Evolutionary conservation across 2,888 invertebrate species (phyloP), one percentile per base, ranked within the genome.

Genomic region (Troglohyphantes excavatus): DNA sequence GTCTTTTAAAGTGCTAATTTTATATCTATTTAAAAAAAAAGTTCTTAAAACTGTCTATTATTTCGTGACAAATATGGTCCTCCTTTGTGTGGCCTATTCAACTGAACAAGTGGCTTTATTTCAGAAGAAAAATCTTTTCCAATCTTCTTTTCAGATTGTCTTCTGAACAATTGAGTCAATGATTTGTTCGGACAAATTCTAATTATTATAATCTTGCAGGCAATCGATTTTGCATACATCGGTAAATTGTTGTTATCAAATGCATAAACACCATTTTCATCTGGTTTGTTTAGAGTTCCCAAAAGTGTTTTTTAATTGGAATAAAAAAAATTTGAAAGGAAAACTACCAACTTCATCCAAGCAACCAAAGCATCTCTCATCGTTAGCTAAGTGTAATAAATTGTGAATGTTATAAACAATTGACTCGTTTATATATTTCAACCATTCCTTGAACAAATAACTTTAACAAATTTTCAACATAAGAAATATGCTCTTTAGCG

Each of bases 331-430:
- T 65, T 78, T 65, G 29, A 65, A 78, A 6, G 65, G 78, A 39
- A 78, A 78, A 17, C 65, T 61, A 39, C 78, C 65, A 13, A 78
- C 61, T 2, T 43, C 21, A 43, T 78, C 65, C 7, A 78, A 65
- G 21, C 65, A 43, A 0, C 78, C 65, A 65, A 65, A 65, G 0
- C 17, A 1, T 11, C 78, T 33, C 0, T 23, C 78, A 78, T 78
- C 78, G n/a, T 78, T 21, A 43, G 65, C 65, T 17, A 78, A 39
- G 26, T 78, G 78, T 9, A 78, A 33, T 65, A 78, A 78, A 39
- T 33, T 39, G 65, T 78, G 78, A 0, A 78, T 21, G 21, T 78
- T 78, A 13, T 78, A 78, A 0, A 65, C 63, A 39, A 78, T 39
- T 17, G 43, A 65, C 39, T 78, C 43, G 0, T 21, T 43, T 17